Conservation (phyloP, 2,888 invertebrate species). For the Corbicula japonica region DNA sequence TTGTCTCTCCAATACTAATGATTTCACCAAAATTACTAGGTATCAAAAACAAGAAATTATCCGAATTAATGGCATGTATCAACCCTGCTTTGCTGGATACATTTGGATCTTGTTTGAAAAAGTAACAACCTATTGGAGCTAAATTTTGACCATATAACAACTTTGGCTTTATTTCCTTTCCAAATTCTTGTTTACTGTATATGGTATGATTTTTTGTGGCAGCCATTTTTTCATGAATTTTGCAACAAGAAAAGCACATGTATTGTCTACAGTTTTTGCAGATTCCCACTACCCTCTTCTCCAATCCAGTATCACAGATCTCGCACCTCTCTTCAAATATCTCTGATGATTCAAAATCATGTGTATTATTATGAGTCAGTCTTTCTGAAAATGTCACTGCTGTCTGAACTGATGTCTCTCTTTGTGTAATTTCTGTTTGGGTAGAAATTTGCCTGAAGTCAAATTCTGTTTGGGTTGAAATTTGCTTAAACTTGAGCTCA, state of each 20-base stretch:
- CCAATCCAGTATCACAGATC: not conserved
- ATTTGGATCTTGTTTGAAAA: not conserved
- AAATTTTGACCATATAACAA: not conserved
- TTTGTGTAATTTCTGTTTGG: too few species aligned
- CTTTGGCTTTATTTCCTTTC: not conserved
- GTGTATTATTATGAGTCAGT: not conserved
- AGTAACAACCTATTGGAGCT: not conserved
- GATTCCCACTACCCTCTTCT: not conserved
- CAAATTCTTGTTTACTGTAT: not conserved
- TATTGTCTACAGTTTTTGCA: too few species aligned
- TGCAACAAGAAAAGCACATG: too few species aligned
- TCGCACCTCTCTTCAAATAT: not conserved
- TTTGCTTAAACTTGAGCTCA: too few species aligned
- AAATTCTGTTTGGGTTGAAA: too few species aligned
- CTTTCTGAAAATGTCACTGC: not conserved
- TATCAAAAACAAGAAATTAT: not conserved
- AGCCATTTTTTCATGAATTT: too few species aligned
- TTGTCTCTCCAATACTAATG: too few species aligned
- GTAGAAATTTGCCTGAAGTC: too few species aligned
- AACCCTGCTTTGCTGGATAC: too few species aligned
- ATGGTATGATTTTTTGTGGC: too few species aligned
- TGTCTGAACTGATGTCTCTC: not conserved
- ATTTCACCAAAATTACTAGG: too few species aligned
- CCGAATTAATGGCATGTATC: not conserved
- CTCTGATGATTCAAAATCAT: not conserved